Conservation (phyloP, 2,888 invertebrate species). For the Mesorhabditis belari region DNA sequence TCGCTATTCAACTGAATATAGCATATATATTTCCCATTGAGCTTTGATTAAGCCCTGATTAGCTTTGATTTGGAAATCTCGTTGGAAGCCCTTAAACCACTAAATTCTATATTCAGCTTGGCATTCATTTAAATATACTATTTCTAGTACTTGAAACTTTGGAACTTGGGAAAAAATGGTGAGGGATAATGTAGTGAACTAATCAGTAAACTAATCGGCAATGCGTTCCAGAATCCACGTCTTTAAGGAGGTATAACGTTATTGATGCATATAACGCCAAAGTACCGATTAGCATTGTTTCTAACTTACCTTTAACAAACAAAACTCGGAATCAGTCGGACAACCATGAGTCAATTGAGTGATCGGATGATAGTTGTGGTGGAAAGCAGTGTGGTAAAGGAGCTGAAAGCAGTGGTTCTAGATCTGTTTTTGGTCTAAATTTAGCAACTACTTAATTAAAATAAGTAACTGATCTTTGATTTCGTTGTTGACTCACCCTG, state of each 20-base stretch:
- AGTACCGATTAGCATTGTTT: background rate
- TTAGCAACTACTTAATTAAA: background rate
- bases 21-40: too few species aligned
- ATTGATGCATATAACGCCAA: background rate
- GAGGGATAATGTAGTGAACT: too few species aligned
- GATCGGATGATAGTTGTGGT: conserved; percentile 39
- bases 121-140: too few species aligned
- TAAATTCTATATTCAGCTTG: too few species aligned
- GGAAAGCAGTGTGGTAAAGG: conserved; percentile 44
- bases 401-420: conserved; percentile 12
- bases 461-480: background rate
- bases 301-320: conserved; percentile 21
- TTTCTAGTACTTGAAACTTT: too few species aligned
- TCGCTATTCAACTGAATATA: too few species aligned
- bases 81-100: too few species aligned
- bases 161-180: too few species aligned
- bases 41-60: too few species aligned
- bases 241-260: background rate
- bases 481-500: conserved; percentile 12
- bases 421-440: background rate
- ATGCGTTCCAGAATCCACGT: too few species aligned
- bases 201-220: too few species aligned
- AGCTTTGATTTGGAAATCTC: too few species aligned
- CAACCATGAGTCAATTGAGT: conserved; percentile 40
- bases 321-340: conserved; percentile 30